Evolutionary conservation across 2,797 vertebrate species (phyloP).

Genomic region (Oryzias dopingdopingensis): DNA sequence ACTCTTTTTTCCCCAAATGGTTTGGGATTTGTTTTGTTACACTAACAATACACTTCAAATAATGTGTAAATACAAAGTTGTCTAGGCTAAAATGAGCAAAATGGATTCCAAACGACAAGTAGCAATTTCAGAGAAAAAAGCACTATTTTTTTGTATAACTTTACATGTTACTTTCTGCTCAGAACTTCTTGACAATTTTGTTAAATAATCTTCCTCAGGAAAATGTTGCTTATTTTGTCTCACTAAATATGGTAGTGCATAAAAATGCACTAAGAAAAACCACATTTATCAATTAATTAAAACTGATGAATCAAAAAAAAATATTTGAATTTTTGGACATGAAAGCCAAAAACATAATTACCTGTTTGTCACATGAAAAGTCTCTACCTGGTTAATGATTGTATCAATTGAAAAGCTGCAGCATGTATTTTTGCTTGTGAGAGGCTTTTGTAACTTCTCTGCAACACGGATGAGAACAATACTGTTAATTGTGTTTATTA

Average conservation of each 20-base stretch:
- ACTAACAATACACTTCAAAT: conserved; percentile 20
- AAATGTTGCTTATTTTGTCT: too few relatives aligned
- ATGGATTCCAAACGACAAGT: conserved; percentile 5
- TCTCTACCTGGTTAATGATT: too few relatives aligned
- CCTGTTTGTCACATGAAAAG: too few relatives aligned
- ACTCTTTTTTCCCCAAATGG: conserved; percentile 39
- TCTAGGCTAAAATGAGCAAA: conserved; percentile 1
- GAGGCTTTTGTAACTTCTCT: not conserved
- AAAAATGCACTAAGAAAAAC: too few relatives aligned
- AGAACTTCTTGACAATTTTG: too few relatives aligned
- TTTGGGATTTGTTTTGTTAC: conserved; percentile 20
- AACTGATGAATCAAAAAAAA: not conserved
- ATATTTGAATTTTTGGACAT: not conserved
- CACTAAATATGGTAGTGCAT: too few relatives aligned
- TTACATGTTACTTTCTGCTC: too few relatives aligned
- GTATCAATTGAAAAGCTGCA: too few relatives aligned
- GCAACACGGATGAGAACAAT: conserved; percentile 4
- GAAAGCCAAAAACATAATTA: not conserved
- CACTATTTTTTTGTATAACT: too few relatives aligned
- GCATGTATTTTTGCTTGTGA: too few relatives aligned
- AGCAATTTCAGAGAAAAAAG: conserved; percentile 2
- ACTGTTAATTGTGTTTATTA: conserved; percentile 7
- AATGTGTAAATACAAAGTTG: not conserved
- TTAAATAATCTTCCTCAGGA: too few relatives aligned
- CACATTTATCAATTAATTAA: not conserved